Conservation (phyloP, 2,888 invertebrate species). For the Apamea sordens region DNA sequence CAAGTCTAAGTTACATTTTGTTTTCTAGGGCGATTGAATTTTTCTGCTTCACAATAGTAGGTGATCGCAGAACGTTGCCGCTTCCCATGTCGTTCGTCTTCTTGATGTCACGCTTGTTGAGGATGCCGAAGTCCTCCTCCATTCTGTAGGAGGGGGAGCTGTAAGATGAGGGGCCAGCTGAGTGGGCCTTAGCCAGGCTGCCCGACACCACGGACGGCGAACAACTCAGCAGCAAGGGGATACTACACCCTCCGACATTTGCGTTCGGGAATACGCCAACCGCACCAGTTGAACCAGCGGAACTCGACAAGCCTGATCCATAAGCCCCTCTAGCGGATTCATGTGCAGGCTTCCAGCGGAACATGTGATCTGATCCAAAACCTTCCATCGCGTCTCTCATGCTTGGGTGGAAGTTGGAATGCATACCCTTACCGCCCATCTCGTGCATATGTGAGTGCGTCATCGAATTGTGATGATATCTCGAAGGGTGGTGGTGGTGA, state of each 20-base stretch:
- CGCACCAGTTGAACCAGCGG: constrained; percentile 69
- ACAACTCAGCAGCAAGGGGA: constrained; percentile 85
- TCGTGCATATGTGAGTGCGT: constrained; percentile 74
- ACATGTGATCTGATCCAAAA: constrained; percentile 68
- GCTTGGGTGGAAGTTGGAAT: constrained; percentile 69
- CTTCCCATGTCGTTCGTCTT: constrained; percentile 63
- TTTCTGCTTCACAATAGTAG: constrained; percentile 63
- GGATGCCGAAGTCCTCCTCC: constrained; percentile 78
- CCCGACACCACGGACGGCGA: constrained; percentile 84
- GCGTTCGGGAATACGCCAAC: constrained; percentile 85
- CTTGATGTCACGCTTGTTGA: constrained; percentile 81
- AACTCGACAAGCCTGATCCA: constrained; percentile 67
- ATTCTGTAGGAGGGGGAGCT: constrained; percentile 78
- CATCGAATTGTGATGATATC: constrained; percentile 55
- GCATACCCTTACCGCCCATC: constrained; percentile 71
- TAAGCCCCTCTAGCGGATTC: constrained; percentile 76
- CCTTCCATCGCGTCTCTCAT: constrained; percentile 75
- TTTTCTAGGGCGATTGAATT: constrained; percentile 59
- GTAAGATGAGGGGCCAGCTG: constrained; percentile 67
- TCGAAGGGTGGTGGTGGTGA: constrained; percentile 46
- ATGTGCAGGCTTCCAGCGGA: constrained; percentile 76
- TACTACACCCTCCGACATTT: constrained; percentile 82
- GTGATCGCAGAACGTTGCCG: constrained; percentile 54
- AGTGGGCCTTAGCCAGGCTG: constrained; percentile 78
- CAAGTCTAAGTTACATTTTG: constrained; percentile 42